Base-by-base conservation (phyloP, 2,888 invertebrate genomes). In the Ecdyonurus torrentis region DNA sequence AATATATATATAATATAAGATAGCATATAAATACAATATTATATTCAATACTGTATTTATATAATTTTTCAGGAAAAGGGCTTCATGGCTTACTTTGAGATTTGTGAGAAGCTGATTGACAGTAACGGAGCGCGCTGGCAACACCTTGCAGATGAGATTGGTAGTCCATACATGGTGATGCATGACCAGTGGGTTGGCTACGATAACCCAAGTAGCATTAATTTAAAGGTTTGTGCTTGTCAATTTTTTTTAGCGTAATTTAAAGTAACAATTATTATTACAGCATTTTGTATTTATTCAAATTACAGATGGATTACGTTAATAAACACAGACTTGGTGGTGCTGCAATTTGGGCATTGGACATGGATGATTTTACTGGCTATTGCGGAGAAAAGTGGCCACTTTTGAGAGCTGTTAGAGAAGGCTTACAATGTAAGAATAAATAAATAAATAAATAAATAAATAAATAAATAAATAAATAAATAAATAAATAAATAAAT, bases 131-230 rank as follows among this genome's bases (percentile, higher is more conserved):
- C 19, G 3, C 19, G n/a, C 7, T 84, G 83, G 74, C 67, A 69
- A 1, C 77, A 74, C 60, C 76, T 77, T 19, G 71, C 79, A 15
- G 87, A 87, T 69, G 78, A 78, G 60, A 79, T 79, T 25, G 87
- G 87, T 1, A 81, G 85, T 19, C 84, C 87, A 0, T 87, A 79
- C 69, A 74, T 80, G 60, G 78, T 81, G 1, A 79, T 83, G 7
- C 86, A 83, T 3, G 85, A 88, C 71, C 89, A 90, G 69, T 91
- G 90, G 90, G 79, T 90, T 65, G 85, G 87, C 2, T 91, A 83
- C 69, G 91, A 91, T 66, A 86, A 89, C 68, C 79, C 79, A 0
- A 75, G 79, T 19, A 85, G 84, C 63, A 77, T 87, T 60, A 73
- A 77, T 64, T 78, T 79, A 71, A 88, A 88, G 80, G 86, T 86